A percentile compares a stretch with the other conserved stretches of the same genome.
These are phyloP conservation scores for Sebastes jordani DNA, from an alignment of 2,797 vertebrate species.

Conservation along the genomic window DNA sequence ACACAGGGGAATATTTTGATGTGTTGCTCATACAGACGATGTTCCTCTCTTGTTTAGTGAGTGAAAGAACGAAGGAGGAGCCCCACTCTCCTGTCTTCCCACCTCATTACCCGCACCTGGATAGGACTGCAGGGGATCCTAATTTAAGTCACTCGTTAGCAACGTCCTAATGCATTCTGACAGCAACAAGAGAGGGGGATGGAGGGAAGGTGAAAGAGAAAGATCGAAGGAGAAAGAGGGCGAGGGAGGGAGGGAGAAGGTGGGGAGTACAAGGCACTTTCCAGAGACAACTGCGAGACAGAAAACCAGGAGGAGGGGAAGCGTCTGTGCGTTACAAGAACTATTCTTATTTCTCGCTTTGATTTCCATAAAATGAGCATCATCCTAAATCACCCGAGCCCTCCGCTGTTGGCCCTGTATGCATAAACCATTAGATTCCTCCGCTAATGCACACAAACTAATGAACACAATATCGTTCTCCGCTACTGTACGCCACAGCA, in stretches of 20 bases:
- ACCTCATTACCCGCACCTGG: conserved; percentile 80
- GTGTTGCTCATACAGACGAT: not conserved
- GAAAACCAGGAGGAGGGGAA: conserved; percentile 18
- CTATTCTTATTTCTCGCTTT: conserved; percentile 72
- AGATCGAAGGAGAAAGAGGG: conserved; percentile 29
- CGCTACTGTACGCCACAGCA: conserved; percentile 49
- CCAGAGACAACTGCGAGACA: conserved; percentile 20
- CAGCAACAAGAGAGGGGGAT: conserved; percentile 68
- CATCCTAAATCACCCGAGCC: conserved; percentile 77
- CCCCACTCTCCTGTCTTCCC: conserved; percentile 59
- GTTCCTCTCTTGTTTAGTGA: conserved; percentile 35
- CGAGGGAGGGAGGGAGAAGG: not conserved
- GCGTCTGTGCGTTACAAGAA: conserved; percentile 32
- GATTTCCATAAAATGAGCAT: conserved; percentile 86
- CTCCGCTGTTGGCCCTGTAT: conserved; percentile 72
- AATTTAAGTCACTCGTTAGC: conserved; percentile 78
- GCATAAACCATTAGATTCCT: conserved; percentile 82
- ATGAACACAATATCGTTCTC: conserved; percentile 75
- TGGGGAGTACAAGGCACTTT: not conserved
- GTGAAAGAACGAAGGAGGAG: conserved; percentile 52
- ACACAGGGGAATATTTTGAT: conserved; percentile 5
- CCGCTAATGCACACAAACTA: conserved; percentile 82
- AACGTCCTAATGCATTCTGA: conserved; percentile 71
- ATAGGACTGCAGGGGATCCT: conserved; percentile 67
- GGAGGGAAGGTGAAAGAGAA: conserved; percentile 50